phyloP scores from a whole-genome alignment of 1,140 invertebrate genomes.

The Ostrea edulis region DNA sequence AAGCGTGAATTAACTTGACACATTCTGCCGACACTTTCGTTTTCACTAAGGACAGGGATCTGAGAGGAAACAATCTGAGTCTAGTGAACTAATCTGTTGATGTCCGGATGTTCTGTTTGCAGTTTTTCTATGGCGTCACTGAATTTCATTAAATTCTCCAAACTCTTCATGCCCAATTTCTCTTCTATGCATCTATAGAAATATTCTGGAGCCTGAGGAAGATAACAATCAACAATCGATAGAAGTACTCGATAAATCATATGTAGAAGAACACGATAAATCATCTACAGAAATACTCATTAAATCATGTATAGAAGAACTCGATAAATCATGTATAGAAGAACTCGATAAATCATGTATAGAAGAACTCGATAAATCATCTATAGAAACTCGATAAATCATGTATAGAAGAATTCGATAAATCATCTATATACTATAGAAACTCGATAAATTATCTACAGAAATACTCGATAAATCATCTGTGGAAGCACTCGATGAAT shows the following conservation, averaged over 20 bases:
- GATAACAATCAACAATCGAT: too few relatives aligned
- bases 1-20: background rate
- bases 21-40: background rate
- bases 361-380: background rate
- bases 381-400: constrained; percentile 24
- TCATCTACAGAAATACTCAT: background rate
- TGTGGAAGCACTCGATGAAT: too few relatives aligned
- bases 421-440: too few relatives aligned
- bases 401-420: too few relatives aligned
- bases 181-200: constrained; percentile 56
- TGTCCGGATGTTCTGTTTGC: constrained; percentile 10
- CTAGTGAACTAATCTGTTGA: background rate
- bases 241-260: background rate
- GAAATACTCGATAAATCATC: too few relatives aligned
- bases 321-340: constrained; percentile 19
- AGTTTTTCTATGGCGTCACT: constrained; percentile 53
- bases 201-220: background rate
- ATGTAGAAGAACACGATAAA: too few relatives aligned
- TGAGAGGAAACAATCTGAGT: background rate
- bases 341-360: background rate
- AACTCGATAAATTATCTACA: too few relatives aligned
- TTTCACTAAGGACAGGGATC: too few relatives aligned
- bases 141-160: constrained; percentile 57
- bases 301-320: too few relatives aligned
- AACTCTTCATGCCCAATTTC: constrained; percentile 46